Conservation (phyloP, 2,113 vertebrate species). For the Austrofundulus limnaeus region DNA sequence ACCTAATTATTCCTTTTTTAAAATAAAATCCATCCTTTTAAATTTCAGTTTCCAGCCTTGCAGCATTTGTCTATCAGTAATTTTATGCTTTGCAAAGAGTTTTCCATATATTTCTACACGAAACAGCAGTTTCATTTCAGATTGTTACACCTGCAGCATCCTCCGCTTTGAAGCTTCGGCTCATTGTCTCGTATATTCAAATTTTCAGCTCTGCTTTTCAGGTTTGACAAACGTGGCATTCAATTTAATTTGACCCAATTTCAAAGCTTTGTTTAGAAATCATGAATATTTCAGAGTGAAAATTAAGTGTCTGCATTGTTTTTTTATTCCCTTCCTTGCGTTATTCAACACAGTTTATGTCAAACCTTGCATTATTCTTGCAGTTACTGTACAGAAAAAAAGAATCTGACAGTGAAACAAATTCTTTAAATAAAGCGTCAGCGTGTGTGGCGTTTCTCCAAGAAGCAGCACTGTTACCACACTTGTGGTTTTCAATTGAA, state of each 20-base stretch:
- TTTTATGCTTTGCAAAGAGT: constrained; percentile 18
- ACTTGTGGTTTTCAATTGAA: constrained; percentile 47
- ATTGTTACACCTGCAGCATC: constrained; percentile 42
- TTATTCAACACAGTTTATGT: neutral
- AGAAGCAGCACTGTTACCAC: constrained; percentile 37
- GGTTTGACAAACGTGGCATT: constrained; percentile 18
- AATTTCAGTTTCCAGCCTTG: neutral
- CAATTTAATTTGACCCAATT: constrained; percentile 15
- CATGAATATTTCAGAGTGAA: constrained; percentile 11
- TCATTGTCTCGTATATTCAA: constrained; percentile 10
- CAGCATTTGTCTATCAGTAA: neutral
- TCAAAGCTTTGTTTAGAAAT: constrained; percentile 5
- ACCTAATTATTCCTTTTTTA: too few relatives aligned
- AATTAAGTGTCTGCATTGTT: constrained; percentile 10
- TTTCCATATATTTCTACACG: constrained; percentile 18
- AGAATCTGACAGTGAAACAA: constrained; percentile 13
- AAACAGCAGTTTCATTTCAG: constrained; percentile 40
- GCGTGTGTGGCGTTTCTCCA: neutral
- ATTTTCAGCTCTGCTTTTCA: constrained; percentile 11
- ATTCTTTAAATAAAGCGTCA: constrained; percentile 16
- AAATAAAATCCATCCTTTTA: too few relatives aligned
- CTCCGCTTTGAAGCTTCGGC: constrained; percentile 15
- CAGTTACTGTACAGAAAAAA: constrained; percentile 1
- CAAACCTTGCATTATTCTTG: constrained; percentile 7
- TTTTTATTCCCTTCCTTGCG: neutral